phyloP scores from a whole-genome alignment of 2,888 invertebrate species.

The Hypomecis punctinalis region DNA sequence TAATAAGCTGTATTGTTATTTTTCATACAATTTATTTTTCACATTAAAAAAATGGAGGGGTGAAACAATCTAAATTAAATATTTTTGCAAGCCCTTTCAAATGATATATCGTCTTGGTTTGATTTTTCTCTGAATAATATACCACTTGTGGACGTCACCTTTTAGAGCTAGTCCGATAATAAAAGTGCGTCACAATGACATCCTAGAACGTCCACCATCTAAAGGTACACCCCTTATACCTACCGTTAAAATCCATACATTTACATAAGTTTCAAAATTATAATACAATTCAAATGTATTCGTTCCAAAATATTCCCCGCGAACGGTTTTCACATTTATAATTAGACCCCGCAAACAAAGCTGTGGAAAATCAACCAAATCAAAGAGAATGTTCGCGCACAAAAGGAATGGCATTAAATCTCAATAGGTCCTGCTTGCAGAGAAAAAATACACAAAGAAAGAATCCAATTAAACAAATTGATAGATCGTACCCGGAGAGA shows the following conservation, averaged over 20 bases:
- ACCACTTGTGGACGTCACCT: no score
- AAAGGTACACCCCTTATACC: no score
- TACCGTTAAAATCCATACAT: neutral
- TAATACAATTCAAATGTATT: constrained; percentile 1
- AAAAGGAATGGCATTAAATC: constrained; percentile 71
- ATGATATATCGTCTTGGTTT: no score
- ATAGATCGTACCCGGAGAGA: constrained; percentile 68
- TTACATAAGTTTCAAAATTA: neutral
- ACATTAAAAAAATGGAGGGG: no score
- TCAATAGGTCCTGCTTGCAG: constrained; percentile 68
- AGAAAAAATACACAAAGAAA: constrained; percentile 73
- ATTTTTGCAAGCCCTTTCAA: no score
- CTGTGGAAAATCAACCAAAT: constrained; percentile 39
- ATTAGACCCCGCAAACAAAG: constrained; percentile 38
- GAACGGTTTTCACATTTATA: constrained; percentile 23
- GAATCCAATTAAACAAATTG: constrained; percentile 82
- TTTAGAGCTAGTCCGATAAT: no score
- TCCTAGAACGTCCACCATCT: no score
- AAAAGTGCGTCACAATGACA: no score
- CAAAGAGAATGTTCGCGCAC: constrained; percentile 51
- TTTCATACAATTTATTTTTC: no score
- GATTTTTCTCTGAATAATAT: no score
- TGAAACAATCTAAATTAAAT: no score
- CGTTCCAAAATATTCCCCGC: constrained; percentile 1
- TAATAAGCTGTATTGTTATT: no score